phyloP scores from a whole-genome alignment of 1,140 invertebrate species.

The Grapholita molesta region DNA sequence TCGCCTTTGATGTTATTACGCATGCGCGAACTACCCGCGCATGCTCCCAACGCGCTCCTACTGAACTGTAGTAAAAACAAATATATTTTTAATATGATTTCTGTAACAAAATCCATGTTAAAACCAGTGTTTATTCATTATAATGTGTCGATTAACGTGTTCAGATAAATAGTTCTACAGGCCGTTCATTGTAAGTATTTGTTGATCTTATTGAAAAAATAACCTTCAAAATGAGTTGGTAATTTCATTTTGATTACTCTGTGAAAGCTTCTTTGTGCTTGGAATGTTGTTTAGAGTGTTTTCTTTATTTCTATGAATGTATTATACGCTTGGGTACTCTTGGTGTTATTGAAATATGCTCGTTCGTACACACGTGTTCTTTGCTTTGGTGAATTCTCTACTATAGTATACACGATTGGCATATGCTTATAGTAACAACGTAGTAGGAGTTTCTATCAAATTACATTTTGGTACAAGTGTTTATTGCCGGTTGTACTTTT shows the following conservation, averaged over 20 bases:
- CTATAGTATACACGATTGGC: neutral
- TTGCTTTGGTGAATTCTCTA: neutral
- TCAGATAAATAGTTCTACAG: neutral
- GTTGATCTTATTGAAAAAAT: neutral
- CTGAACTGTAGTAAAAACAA: conserved; percentile 47
- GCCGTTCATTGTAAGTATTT: neutral
- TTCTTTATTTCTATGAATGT: neutral
- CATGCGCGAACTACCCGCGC: conserved; percentile 51
- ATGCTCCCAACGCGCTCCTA: conserved; percentile 40
- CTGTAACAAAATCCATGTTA: conserved; percentile 18
- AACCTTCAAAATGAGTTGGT: conserved; percentile 8
- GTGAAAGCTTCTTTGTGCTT: neutral
- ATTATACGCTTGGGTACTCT: neutral
- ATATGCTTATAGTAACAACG: neutral
- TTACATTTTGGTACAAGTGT: too few relatives aligned
- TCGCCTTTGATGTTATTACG: conserved; percentile 29
- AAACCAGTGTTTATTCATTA: neutral
- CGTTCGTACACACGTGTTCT: neutral
- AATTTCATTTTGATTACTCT: neutral
- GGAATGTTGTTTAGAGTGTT: neutral
- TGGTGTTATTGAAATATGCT: neutral
- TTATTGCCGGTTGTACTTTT: too few relatives aligned
- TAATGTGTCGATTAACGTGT: neutral
- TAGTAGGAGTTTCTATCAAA: neutral
- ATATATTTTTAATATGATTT: conserved; percentile 37